Conservation (phyloP, 1,140 invertebrate species). For the Heliconius hermathena region DNA sequence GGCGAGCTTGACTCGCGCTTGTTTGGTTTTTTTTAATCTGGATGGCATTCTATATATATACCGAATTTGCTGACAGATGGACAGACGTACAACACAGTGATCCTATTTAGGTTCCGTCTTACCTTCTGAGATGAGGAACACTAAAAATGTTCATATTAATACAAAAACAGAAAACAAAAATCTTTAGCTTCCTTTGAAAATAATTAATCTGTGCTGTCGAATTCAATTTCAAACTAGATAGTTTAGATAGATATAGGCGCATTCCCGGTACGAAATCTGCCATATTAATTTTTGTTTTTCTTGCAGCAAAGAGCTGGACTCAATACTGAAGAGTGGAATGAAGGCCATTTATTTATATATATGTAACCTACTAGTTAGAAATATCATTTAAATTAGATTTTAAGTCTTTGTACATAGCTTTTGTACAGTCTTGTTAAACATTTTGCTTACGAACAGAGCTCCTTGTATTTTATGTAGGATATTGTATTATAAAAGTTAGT, state of each 20-base stretch:
- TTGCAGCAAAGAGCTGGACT: slow-evolving; percentile 87
- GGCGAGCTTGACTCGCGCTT: too few relatives aligned
- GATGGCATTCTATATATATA: too few relatives aligned
- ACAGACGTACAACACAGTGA: too few relatives aligned
- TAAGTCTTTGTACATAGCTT: slow-evolving; percentile 65
- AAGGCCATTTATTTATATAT: slow-evolving; percentile 57
- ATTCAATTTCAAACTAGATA: not conserved
- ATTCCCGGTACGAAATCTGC: not conserved
- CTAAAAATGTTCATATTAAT: too few relatives aligned
- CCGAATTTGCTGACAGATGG: too few relatives aligned
- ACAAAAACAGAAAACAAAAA: not conserved
- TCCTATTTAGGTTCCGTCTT: too few relatives aligned
- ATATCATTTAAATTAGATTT: slow-evolving; percentile 36
- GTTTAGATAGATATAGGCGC: too few relatives aligned
- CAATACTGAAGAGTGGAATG: slow-evolving; percentile 81
- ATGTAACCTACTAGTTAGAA: slow-evolving; percentile 39
- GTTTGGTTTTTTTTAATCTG: too few relatives aligned
- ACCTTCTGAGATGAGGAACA: too few relatives aligned
- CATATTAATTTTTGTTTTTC: slow-evolving; percentile 41
- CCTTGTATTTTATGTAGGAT: slow-evolving; percentile 53
- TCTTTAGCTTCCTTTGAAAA: not conserved
- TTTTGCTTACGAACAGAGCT: slow-evolving; percentile 60
- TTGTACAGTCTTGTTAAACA: slow-evolving; percentile 70
- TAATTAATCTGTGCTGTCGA: not conserved
- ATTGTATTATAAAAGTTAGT: slow-evolving; percentile 41